Percentiles rank a stretch among this genome's conserved stretches.
Evolutionary conservation across 2,888 invertebrate genomes (phyloP).

Genomic region (Endomychus coccineus): DNA sequence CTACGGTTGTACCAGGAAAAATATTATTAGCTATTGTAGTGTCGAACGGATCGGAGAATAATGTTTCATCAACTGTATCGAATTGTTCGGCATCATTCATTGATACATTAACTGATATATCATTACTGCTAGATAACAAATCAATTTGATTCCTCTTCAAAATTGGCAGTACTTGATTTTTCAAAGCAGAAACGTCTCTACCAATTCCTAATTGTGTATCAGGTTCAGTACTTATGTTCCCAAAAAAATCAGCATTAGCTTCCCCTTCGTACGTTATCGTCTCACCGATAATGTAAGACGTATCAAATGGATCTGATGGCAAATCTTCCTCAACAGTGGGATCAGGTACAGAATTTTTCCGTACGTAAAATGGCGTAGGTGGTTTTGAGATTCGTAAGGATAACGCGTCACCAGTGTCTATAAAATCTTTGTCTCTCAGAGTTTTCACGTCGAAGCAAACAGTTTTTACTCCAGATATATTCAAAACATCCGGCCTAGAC

Average conservation of each 20-base stretch:
- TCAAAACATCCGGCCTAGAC: slow-evolving; percentile 56
- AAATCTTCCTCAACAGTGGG: slow-evolving; percentile 46
- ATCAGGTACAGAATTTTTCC: slow-evolving; percentile 53
- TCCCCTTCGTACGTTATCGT: slow-evolving; percentile 52
- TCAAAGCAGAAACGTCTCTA: too few relatives aligned
- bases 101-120: too few relatives aligned
- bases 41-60: slow-evolving; percentile 78
- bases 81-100: too few relatives aligned
- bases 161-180: too few relatives aligned
- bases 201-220: too few relatives aligned
- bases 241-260: too few relatives aligned
- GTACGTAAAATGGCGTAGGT: slow-evolving; percentile 72
- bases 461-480: slow-evolving; percentile 36
- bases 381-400: slow-evolving; percentile 60
- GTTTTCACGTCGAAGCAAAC: slow-evolving; percentile 55
- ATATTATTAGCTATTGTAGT: slow-evolving; percentile 75
- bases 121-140: too few relatives aligned
- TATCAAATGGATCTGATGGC: slow-evolving; percentile 60
- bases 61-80: too few relatives aligned
- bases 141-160: too few relatives aligned
- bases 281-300: slow-evolving; percentile 50
- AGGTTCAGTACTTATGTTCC: too few relatives aligned
- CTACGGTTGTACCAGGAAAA: slow-evolving; percentile 69
- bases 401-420: slow-evolving; percentile 45
- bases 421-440: slow-evolving; percentile 46